Evolutionary conservation across 2,113 vertebrate genomes (phyloP), one percentile per base, ranked within the genome.

Genomic region (Hepsetus odoe): DNA sequence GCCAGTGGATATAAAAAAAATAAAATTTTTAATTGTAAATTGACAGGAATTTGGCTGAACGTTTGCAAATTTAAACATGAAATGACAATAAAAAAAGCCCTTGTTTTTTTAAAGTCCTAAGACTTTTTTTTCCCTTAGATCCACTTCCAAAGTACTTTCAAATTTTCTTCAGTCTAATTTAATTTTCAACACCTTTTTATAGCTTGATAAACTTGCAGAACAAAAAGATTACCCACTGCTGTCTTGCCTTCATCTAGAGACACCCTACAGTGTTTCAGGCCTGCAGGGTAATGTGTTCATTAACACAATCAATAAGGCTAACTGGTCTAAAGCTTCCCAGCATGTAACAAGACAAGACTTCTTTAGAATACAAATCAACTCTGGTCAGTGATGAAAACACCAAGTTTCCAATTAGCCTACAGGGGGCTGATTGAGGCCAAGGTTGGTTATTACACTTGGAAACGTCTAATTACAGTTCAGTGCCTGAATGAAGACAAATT

Each of bases 401-500:
- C 14, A 32, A 61, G 16, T 61, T 14, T 61, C 12, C 30, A 61
- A 61, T 32, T 30, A 61, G 28, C 2, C 58, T 30, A 28, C 58
- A 61, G 58, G 58, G 58, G 58, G 58, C 13, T 61, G 58, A 61
- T 32, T 32, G 58, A 61, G 28, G 26, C 13, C 7, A 61, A 30
- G 58, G 28, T 61, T 61, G 32, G 26, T 28, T 14, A 61, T 16
- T 16, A 18, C 26, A 32, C 12, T 61, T 16, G 58, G 58, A 61
- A 8, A 61, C 28, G 20, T 61, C 26, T 32, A 30, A 16, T 61
- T 32, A 59, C 56, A 30, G 16, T 61, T 61, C 13, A 2, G 26
- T 61, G 58, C 30, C 18, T 61, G 58, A 61, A 61, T 61, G 58
- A 14, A 61, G 58, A 28, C 26, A 32, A 61, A 61, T 61, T n/a